Conservation (phyloP, 2,113 vertebrate species). For the Rostratula benghalensis region DNA sequence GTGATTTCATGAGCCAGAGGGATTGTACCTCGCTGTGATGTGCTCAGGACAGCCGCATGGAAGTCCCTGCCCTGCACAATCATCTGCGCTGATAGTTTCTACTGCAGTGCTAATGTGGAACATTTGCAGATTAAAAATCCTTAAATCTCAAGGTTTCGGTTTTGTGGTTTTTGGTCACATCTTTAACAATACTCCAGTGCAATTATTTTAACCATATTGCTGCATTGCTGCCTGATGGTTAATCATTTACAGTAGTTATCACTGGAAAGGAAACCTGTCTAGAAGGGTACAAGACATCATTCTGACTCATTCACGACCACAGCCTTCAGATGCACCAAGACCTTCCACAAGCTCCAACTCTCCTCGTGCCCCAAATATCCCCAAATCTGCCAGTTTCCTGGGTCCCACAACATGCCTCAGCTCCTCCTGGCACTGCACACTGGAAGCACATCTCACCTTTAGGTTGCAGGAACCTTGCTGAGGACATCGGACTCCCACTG, state of each 20-base stretch:
- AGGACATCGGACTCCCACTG: neutral
- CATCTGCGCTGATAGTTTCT: fast-evolving
- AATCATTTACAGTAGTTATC: conserved; percentile 6
- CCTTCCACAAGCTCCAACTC: fast-evolving
- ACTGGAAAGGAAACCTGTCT: conserved; percentile 15
- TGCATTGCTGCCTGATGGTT: neutral
- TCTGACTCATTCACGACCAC: neutral
- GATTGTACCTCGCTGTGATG: fast-evolving
- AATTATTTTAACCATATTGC: conserved; percentile 23
- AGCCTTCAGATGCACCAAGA: neutral
- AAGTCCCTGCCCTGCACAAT: neutral
- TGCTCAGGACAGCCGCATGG: neutral
- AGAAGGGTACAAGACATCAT: neutral
- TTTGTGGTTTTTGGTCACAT: conserved; percentile 8
- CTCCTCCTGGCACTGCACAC: fast-evolving
- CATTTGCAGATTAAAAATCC: neutral
- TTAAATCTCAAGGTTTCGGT: neutral
- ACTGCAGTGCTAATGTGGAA: neutral
- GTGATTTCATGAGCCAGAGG: fast-evolving
- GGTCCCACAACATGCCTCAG: fast-evolving
- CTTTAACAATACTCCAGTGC: neutral
- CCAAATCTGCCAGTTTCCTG: neutral
- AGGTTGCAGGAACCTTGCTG: neutral
- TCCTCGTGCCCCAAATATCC: neutral
- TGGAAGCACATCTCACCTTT: neutral